phyloP scores from a whole-genome alignment of 2,797 vertebrate species.

The Agapornis canus region DNA sequence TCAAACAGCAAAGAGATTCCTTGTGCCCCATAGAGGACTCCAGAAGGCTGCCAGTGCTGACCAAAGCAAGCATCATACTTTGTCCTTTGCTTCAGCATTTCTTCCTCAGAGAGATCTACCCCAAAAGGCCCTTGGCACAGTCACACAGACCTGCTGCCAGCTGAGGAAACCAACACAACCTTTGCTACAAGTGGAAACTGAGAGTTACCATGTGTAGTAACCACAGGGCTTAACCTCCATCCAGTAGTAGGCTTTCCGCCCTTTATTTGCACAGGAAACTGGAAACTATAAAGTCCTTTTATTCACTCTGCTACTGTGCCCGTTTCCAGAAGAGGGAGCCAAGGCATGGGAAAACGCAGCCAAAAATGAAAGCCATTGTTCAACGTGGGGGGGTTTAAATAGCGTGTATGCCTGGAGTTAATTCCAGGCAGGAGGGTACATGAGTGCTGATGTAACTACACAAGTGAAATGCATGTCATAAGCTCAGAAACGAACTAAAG shows the following conservation, averaged over 20 bases:
- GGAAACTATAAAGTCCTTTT: background rate
- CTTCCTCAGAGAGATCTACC: background rate
- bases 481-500: background rate
- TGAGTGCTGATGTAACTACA: background rate
- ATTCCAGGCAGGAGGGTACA: background rate
- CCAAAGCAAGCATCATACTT: background rate
- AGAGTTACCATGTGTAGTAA: background rate
- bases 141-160: background rate
- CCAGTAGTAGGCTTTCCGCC: background rate
- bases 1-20: background rate
- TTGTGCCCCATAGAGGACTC: background rate
- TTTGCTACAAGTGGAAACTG: background rate
- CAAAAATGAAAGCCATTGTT: background rate
- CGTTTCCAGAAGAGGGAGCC: conserved; percentile 60
- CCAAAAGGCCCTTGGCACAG: rapidly evolving
- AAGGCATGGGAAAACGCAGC: background rate
- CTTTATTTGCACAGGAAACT: background rate
- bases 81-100: background rate
- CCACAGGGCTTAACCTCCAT: background rate
- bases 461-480: background rate
- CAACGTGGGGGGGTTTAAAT: background rate
- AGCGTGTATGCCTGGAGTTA: background rate
- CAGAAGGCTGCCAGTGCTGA: background rate
- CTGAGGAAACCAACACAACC: background rate
- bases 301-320: conserved; percentile 1